Evolutionary conservation across 2,113 vertebrate genomes (phyloP).

Genomic region (Bombycilla garrulus): DNA sequence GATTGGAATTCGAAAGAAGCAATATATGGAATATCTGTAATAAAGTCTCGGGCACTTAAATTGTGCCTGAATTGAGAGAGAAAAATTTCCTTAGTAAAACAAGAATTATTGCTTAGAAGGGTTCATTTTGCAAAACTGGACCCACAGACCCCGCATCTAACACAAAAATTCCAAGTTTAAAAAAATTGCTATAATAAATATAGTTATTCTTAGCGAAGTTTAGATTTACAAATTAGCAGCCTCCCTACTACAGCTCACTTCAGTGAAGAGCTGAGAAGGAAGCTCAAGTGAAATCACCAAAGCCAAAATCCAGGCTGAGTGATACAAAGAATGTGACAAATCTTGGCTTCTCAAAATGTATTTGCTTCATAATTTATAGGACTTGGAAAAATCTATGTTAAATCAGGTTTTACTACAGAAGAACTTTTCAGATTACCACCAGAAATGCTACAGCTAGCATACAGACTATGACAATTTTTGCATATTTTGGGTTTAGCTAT

Average conservation of each 20-base stretch:
- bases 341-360: neutral
- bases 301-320: neutral
- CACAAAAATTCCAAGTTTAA: neutral
- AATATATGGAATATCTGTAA: neutral
- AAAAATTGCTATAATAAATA: neutral
- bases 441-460: neutral
- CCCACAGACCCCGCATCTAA: neutral
- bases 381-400: neutral
- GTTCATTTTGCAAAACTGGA: neutral
- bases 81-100: neutral
- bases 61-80: neutral
- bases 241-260: neutral
- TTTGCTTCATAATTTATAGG: neutral
- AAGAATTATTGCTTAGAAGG: neutral
- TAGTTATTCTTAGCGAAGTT: neutral
- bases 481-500: neutral
- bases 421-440: slow-evolving; percentile 64
- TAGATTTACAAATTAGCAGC: neutral
- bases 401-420: neutral
- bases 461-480: neutral
- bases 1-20: neutral
- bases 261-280: neutral
- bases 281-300: neutral
- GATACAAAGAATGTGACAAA: neutral
- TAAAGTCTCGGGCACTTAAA: neutral